Conservation (phyloP, 2,113 vertebrate species). For the Varanus salvator region DNA sequence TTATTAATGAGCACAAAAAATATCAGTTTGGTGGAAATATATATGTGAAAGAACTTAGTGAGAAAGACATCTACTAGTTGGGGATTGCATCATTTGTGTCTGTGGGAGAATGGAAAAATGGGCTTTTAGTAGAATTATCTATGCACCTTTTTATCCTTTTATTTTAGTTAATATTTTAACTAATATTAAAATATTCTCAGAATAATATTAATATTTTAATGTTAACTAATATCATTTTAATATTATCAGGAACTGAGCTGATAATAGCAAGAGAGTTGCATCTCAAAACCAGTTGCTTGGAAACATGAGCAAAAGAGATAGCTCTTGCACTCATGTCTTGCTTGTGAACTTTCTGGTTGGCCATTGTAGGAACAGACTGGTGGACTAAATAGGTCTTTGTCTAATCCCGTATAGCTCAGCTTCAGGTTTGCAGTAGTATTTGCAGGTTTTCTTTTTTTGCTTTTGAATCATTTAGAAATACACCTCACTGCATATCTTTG, state of each 20-base stretch:
- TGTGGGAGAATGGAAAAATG: constrained; percentile 47
- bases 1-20: not conserved
- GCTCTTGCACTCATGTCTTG: too few species aligned
- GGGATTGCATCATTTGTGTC: constrained; percentile 11
- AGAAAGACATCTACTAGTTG: not conserved
- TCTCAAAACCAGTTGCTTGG: too few species aligned
- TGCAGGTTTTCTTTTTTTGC: constrained; percentile 62
- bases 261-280: constrained; percentile 40
- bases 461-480: constrained; percentile 49
- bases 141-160: constrained; percentile 31
- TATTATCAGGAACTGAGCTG: constrained; percentile 66
- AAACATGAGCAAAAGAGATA: too few species aligned
- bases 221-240: constrained; percentile 27
- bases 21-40: not conserved
- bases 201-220: too few species aligned
- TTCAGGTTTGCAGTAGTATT: constrained; percentile 43
- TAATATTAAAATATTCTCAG: too few species aligned
- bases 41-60: not conserved
- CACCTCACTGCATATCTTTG: constrained; percentile 43
- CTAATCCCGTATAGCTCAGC: too few species aligned
- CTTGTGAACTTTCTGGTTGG: too few species aligned
- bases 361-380: too few species aligned
- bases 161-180: too few species aligned
- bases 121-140: constrained; percentile 55
- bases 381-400: too few species aligned